Conservation (phyloP, 2,888 invertebrate species). For the Fragum fragum region DNA sequence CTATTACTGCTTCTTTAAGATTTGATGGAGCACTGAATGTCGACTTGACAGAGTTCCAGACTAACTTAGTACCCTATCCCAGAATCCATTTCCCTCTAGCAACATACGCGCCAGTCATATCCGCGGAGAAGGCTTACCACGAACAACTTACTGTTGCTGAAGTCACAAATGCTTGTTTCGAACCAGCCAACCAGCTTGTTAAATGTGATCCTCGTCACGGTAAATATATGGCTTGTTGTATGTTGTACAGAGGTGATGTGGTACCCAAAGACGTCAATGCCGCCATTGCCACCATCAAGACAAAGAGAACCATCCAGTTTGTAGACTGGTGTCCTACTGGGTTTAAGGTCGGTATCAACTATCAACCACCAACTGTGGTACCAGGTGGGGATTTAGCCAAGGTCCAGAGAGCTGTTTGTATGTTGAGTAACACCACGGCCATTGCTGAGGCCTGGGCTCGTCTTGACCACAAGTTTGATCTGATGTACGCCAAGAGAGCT, state of each 20-base stretch:
- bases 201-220: constrained; percentile 85
- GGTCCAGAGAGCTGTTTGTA: constrained; percentile 88
- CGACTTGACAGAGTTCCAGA: constrained; percentile 76
- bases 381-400: constrained; percentile 88
- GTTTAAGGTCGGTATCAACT: constrained; percentile 92
- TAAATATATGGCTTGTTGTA: constrained; percentile 88
- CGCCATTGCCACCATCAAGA: constrained; percentile 90
- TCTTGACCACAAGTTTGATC: constrained; percentile 92
- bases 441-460: constrained; percentile 96
- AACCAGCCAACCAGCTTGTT: constrained; percentile 84
- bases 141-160: constrained; percentile 89
- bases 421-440: constrained; percentile 97
- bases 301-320: constrained; percentile 93
- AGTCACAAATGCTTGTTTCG: constrained; percentile 82
- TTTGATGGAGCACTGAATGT: background rate
- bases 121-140: constrained; percentile 97
- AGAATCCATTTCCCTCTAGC: constrained; percentile 94
- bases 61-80: constrained; percentile 86
- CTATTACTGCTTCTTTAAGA: background rate
- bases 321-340: constrained; percentile 83
- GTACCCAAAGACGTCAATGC: constrained; percentile 86
- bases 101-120: constrained; percentile 97
- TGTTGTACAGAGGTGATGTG: constrained; percentile 86
- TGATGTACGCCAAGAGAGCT: constrained; percentile 94
- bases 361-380: constrained; percentile 91